These are phyloP conservation scores for Tortricodes alternella DNA, from an alignment of 2,888 invertebrate genomes.

Conservation along the genomic window DNA sequence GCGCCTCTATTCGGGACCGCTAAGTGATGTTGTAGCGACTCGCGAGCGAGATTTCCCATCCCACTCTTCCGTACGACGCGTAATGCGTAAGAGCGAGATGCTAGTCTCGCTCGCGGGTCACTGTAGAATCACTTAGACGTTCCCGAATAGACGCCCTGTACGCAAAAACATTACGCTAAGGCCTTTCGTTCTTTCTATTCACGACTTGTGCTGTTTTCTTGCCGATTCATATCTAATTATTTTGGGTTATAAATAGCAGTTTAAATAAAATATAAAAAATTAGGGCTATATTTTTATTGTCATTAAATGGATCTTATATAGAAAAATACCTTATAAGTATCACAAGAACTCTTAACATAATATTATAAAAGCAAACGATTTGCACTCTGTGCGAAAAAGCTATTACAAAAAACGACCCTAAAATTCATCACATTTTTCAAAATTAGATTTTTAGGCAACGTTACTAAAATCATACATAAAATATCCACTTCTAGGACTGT, in stretches of 20 bases:
- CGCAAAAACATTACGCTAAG: no score
- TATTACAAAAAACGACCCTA: slow-evolving; percentile 21
- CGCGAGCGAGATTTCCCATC: no score
- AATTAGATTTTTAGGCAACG: slow-evolving; percentile 4
- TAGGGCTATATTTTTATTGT: slow-evolving; percentile 24
- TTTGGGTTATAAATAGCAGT: no score
- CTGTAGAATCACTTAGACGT: no score
- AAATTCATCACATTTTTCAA: slow-evolving; percentile 19
- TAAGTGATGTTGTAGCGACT: no score
- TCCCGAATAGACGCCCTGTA: no score
- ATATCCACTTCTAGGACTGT: background rate
- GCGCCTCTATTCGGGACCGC: no score
- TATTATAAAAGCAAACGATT: slow-evolving; percentile 1
- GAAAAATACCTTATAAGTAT: slow-evolving; percentile 21
- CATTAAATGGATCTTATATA: slow-evolving; percentile 25
- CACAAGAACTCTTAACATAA: slow-evolving; percentile 21
- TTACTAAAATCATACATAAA: background rate
- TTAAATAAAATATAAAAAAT: background rate
- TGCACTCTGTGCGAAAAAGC: slow-evolving; percentile 1
- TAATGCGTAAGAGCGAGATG: no score
- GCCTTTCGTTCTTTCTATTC: no score
- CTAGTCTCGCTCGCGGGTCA: no score
- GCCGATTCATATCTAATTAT: background rate
- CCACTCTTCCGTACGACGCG: no score
- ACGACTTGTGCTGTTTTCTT: background rate